Percentiles rank a stretch among this genome's conserved stretches.
These are phyloP conservation scores for Hesperophylax magnus DNA, from an alignment of 1,140 invertebrate genomes.

Conservation along the genomic window DNA sequence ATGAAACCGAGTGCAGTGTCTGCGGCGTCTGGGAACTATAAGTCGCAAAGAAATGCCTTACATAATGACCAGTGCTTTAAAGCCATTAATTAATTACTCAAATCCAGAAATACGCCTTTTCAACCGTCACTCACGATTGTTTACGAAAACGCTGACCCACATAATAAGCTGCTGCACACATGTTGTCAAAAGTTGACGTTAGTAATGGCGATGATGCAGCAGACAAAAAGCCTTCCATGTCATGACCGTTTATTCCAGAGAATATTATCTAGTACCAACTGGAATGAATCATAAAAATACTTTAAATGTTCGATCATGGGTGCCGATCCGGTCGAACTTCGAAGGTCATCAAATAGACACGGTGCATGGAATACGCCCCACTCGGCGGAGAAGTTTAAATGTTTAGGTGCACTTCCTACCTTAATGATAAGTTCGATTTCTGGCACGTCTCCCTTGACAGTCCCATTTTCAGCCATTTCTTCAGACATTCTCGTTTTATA, in stretches of 20 bases:
- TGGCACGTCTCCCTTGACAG: slow-evolving; percentile 79
- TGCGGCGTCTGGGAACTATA: slow-evolving; percentile 21
- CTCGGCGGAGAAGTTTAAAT: slow-evolving; percentile 30
- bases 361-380: slow-evolving; percentile 46
- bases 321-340: slow-evolving; percentile 37
- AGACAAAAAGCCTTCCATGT: slow-evolving; percentile 23
- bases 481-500: slow-evolving; percentile 64
- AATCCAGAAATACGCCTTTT: neutral
- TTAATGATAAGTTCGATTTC: slow-evolving; percentile 88
- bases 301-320: slow-evolving; percentile 19
- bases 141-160: slow-evolving; percentile 48
- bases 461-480: slow-evolving; percentile 73
- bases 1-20: slow-evolving; percentile 31
- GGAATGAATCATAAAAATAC: slow-evolving; percentile 19
- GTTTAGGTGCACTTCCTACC: slow-evolving; percentile 66
- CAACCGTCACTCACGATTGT: slow-evolving; percentile 49
- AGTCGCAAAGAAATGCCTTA: slow-evolving; percentile 29
- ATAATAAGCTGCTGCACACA: slow-evolving; percentile 41
- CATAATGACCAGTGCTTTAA: slow-evolving; percentile 27
- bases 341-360: slow-evolving; percentile 46
- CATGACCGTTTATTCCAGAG: neutral
- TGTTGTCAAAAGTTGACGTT: slow-evolving; percentile 44
- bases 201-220: slow-evolving; percentile 45
- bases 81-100: slow-evolving; percentile 8
- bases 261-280: neutral